A percentile compares a stretch with the other conserved stretches of the same genome.
phyloP scores from a whole-genome alignment of 2,888 invertebrate species.

The Nasonovia ribisnigri region DNA sequence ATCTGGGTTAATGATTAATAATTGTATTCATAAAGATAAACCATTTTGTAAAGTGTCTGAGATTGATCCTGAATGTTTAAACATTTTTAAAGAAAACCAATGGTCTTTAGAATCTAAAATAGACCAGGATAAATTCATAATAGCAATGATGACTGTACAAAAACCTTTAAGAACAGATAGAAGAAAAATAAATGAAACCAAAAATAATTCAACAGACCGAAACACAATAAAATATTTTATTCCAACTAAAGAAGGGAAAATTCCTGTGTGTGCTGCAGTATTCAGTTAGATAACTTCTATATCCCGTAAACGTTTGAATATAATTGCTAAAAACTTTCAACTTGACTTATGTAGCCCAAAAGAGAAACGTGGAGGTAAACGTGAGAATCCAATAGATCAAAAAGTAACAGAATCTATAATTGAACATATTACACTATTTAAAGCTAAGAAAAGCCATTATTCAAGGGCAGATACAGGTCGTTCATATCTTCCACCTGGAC shows the following conservation, averaged over 20 bases:
- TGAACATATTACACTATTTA: constrained; percentile 13
- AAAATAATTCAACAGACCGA: background rate
- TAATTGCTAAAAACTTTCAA: background rate
- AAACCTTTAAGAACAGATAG: background rate
- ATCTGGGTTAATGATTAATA: background rate
- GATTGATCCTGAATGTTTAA: background rate
- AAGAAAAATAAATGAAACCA: constrained; percentile 7
- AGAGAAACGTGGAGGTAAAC: constrained; percentile 49
- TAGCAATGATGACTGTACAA: too few species aligned
- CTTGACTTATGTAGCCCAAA: constrained; percentile 30
- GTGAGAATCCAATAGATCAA: background rate
- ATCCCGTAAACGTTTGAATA: constrained; percentile 39
- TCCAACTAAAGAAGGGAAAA: constrained; percentile 17
- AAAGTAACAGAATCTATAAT: constrained; percentile 7
- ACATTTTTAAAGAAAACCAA: too few species aligned
- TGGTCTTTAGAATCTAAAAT: too few species aligned
- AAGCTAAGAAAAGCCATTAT: constrained; percentile 14
- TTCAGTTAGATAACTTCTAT: constrained; percentile 37
- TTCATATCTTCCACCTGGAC: constrained; percentile 15
- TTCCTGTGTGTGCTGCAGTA: constrained; percentile 33
- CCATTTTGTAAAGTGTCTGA: constrained; percentile 24
- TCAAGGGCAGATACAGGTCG: constrained; percentile 15
- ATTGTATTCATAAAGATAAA: constrained; percentile 13
- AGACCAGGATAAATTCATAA: too few species aligned
- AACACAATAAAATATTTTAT: constrained; percentile 25